Conservation (phyloP, 2,888 invertebrate genomes). For the Meteorus colon region DNA sequence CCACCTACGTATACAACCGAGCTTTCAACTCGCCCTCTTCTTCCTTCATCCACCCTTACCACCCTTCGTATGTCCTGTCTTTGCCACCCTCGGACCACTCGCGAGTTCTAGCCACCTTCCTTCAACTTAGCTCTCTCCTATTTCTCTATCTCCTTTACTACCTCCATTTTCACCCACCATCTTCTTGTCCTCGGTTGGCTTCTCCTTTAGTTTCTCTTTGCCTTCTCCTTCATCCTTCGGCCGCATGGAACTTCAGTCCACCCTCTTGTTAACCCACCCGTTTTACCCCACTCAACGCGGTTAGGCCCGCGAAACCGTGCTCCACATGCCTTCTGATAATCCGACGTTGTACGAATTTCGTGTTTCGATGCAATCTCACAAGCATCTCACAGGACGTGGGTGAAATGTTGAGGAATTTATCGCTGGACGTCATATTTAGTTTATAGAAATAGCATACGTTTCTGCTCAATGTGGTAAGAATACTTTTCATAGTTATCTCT, state of each 20-base stretch:
- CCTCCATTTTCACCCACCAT: slow-evolving; percentile 23
- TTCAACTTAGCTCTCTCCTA: slow-evolving; percentile 41
- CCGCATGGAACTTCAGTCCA: slow-evolving; percentile 40
- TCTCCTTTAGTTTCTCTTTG: slow-evolving; percentile 51
- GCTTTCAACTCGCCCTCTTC: slow-evolving; percentile 42
- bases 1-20: slow-evolving; percentile 33
- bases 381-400: slow-evolving; percentile 41
- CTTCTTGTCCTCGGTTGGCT: slow-evolving; percentile 50
- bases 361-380: slow-evolving; percentile 56
- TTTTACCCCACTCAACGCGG: slow-evolving; percentile 46
- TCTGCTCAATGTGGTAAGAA: neutral
- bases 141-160: slow-evolving; percentile 26
- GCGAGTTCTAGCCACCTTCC: slow-evolving; percentile 47
- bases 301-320: slow-evolving; percentile 49
- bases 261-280: slow-evolving; percentile 30
- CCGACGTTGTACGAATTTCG: slow-evolving; percentile 65
- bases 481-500: neutral
- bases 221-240: slow-evolving; percentile 49
- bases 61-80: slow-evolving; percentile 51
- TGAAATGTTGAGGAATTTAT: slow-evolving; percentile 43
- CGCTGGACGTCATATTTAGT: slow-evolving; percentile 42
- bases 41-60: slow-evolving; percentile 52
- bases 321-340: slow-evolving; percentile 69
- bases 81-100: slow-evolving; percentile 46
- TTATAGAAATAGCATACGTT: slow-evolving; percentile 31